phyloP scores from a whole-genome alignment of 2,113 vertebrate species.

The Antechinus flavipes region DNA sequence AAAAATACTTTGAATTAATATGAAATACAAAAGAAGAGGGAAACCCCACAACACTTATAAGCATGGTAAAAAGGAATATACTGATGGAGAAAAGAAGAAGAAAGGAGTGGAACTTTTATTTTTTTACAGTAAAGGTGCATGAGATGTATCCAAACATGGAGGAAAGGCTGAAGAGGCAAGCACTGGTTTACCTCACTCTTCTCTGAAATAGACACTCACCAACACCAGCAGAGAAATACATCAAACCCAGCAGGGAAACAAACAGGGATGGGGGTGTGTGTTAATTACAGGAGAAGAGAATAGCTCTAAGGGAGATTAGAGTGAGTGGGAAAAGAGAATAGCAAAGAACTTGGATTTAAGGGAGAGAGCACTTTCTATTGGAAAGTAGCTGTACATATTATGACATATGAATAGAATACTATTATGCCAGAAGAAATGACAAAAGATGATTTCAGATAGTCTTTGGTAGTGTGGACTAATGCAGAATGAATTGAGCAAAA shows the following conservation, averaged over 20 bases:
- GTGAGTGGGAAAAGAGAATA: background rate
- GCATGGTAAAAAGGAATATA: background rate
- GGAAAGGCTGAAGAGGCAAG: background rate
- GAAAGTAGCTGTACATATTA: background rate
- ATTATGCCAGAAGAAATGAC: background rate
- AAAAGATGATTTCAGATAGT: background rate
- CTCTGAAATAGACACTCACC: background rate
- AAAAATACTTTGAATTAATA: background rate
- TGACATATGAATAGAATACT: background rate
- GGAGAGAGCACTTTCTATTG: background rate
- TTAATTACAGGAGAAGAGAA: background rate
- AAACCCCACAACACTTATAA: background rate
- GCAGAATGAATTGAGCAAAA: background rate
- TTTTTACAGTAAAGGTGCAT: background rate
- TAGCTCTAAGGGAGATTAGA: background rate
- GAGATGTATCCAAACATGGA: background rate
- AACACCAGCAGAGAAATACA: background rate
- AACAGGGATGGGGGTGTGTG: background rate
- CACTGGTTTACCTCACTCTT: background rate
- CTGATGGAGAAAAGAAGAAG: background rate
- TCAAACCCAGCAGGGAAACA: background rate
- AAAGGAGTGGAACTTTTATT: background rate
- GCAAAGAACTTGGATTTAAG: background rate
- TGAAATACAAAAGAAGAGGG: background rate
- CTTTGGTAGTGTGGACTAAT: background rate